Conservation (phyloP, 2,797 vertebrate genomes). For the Chaunax sp. region DNA sequence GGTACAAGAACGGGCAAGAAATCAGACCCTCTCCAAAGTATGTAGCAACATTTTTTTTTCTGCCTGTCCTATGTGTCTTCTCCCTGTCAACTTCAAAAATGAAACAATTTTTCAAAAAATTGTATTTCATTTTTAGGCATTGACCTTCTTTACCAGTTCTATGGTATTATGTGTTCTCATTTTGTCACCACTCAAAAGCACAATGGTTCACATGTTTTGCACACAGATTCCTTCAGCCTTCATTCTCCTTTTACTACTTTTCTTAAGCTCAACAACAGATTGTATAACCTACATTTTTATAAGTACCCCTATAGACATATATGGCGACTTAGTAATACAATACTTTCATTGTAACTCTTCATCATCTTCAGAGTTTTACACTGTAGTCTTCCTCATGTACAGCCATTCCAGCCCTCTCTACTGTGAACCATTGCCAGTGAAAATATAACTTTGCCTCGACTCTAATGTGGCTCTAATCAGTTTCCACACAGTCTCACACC, state of each 20-base stretch:
- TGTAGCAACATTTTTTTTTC: constrained; percentile 68
- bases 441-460: constrained; percentile 50
- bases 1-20: constrained; percentile 99
- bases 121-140: constrained; percentile 46
- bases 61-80: constrained; percentile 13
- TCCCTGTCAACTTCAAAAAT: constrained; percentile 44
- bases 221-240: constrained; percentile 1
- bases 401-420: neutral
- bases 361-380: neutral
- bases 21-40: constrained; percentile 97
- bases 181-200: constrained; percentile 48
- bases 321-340: neutral
- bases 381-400: neutral
- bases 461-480: constrained; percentile 55
- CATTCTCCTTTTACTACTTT: constrained; percentile 3
- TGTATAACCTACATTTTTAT: neutral
- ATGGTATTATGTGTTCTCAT: constrained; percentile 43
- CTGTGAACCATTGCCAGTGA: constrained; percentile 72
- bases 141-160: neutral
- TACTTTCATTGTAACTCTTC: neutral
- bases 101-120: constrained; percentile 64
- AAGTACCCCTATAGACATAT: neutral
- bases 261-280: neutral
- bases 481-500: constrained; percentile 16
- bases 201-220: constrained; percentile 73